Evolutionary conservation across 2,797 vertebrate genomes (phyloP), one percentile per base, ranked within the genome.

Genomic region (Dryobates pubescens): DNA sequence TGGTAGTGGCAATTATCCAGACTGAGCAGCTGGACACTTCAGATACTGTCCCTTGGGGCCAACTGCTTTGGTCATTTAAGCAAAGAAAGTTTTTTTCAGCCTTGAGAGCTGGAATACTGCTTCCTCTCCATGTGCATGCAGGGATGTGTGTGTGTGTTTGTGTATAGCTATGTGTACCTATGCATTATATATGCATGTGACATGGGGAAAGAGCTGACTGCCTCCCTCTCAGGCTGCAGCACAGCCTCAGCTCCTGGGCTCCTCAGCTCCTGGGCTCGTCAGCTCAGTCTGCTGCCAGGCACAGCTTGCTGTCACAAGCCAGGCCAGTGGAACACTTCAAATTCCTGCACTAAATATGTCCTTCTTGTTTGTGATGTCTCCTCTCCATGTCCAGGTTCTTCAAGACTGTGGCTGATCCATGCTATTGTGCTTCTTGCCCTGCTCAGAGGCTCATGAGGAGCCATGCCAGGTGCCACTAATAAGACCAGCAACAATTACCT

Each of bases 111-210:
- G 70, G 38, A 41, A 26, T 26, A 43, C 17, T 56, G 26, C 41
- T 67, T n/a, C 54, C 29, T 15, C 17, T 32, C 1, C 0, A 13
- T 1, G 3, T 5, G 16, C 61, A 4, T 0, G 1, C 22, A 38
- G n/a, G 24, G 32, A 45, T 17, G 6, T 24, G 3, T 53, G 9
- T 68, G 0, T n/a, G 19, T 41, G 13, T 38, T 38, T 10, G 12
- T 24, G 4, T 5, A 14, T 34, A 3, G 6, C 12, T 51, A 51
- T 51, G 12, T 32, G 6, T 13, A 1, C 19, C 2, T 29, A 38
- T 73, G 23, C 23, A 22, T 38, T 71, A 20, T 15, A n/a, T 2
- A 13, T 2, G 41, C 5, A 3, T 6, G 10, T 1, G n/a, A 16
- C 12, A n/a, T 0, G 9, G 19, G 38, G n/a, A 11, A 70, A 58